A percentile compares a stretch with the other conserved stretches of the same genome.
Conservation (phyloP, 2,797 vertebrate species). For the Acipenser transmontanus region DNA sequence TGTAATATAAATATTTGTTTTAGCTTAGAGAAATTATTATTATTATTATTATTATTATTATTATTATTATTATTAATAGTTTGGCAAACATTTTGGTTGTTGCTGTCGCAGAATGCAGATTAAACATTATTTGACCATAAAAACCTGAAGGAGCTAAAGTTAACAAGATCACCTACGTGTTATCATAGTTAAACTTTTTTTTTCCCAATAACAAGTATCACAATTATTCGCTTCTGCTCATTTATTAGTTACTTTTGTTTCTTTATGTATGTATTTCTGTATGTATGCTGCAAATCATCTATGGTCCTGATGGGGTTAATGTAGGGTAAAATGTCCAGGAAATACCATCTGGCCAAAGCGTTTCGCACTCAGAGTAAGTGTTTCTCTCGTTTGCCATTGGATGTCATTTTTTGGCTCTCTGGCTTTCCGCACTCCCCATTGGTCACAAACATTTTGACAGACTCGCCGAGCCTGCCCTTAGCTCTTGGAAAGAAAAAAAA, state of each 20-base stretch:
- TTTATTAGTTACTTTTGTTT: neutral
- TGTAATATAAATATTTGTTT: no score
- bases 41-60: no score
- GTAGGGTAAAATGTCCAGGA: slow-evolving; percentile 20
- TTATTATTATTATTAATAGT: no score
- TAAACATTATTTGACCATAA: no score
- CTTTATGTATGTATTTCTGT: neutral
- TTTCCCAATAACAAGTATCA: no score
- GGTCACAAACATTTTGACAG: slow-evolving; percentile 58
- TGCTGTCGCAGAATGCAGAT: no score
- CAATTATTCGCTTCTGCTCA: no score
- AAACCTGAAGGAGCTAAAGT: no score
- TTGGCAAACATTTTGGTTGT: no score
- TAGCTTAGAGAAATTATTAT: no score
- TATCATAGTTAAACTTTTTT: no score
- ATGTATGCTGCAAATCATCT: neutral
- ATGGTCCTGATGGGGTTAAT: slow-evolving; percentile 33
- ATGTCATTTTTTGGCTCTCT: slow-evolving; percentile 48
- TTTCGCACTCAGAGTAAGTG: slow-evolving; percentile 26
- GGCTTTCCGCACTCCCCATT: slow-evolving; percentile 60
- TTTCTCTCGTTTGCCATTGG: slow-evolving; percentile 64
- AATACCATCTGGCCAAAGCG: slow-evolving; percentile 17
- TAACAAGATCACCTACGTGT: no score
- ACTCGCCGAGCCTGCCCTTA: slow-evolving; percentile 49
- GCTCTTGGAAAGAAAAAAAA: slow-evolving; percentile 32